Evolutionary conservation across 2,797 vertebrate species (phyloP).

Genomic region (Leuciscus waleckii): DNA sequence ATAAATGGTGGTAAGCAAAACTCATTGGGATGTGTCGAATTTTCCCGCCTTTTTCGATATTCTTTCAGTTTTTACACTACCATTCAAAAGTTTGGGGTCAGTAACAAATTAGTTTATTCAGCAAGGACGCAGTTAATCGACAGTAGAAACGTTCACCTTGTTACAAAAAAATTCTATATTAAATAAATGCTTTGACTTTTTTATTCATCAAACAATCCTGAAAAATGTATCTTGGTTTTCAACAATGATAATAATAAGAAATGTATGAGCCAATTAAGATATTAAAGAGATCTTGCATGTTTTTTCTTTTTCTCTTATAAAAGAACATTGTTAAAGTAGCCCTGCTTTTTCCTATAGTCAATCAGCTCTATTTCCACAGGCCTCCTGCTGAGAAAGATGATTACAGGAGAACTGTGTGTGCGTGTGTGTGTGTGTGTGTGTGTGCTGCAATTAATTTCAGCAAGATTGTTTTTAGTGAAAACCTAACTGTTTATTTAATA

Average conservation of each 20-base stretch:
- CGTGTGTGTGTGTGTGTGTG: background rate
- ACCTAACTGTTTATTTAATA: conserved; percentile 44
- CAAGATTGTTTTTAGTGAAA: conserved; percentile 45
- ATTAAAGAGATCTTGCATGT: background rate
- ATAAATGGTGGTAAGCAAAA: background rate
- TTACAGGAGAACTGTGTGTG: too few relatives aligned
- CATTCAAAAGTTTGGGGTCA: background rate
- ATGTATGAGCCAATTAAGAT: background rate
- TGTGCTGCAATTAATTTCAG: conserved; percentile 45
- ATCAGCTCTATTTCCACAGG: too few relatives aligned
- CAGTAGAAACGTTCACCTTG: background rate
- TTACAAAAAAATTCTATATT: background rate
- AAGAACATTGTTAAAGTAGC: too few relatives aligned
- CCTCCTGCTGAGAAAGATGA: too few relatives aligned
- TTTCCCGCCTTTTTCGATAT: background rate
- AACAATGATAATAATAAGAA: background rate
- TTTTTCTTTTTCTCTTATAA: too few relatives aligned
- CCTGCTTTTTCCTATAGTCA: too few relatives aligned
- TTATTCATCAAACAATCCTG: background rate
- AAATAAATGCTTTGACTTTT: background rate
- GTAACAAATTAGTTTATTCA: background rate
- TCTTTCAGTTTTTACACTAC: background rate
- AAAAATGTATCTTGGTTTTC: background rate
- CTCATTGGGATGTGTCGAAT: background rate
- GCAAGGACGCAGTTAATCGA: background rate